Evolutionary conservation across 2,888 invertebrate species (phyloP).

Genomic region (Melieria omissa): DNA sequence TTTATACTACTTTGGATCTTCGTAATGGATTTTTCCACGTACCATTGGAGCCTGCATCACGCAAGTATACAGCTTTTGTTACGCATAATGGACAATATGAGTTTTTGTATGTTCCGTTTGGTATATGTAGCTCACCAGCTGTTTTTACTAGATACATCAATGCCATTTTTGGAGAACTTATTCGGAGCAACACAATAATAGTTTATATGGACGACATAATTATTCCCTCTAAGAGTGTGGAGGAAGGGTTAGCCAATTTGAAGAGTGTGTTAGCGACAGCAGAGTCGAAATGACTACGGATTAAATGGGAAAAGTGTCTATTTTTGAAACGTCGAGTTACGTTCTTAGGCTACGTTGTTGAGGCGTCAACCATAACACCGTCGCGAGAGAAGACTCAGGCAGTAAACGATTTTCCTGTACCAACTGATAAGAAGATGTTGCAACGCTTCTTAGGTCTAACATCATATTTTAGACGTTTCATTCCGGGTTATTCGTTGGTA

Average conservation of each 20-base stretch:
- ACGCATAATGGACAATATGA: too few relatives aligned
- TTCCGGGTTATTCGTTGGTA: conserved; percentile 4
- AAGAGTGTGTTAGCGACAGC: conserved; percentile 21
- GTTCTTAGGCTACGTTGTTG: conserved; percentile 42
- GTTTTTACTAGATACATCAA: too few relatives aligned
- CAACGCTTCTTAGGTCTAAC: conserved; percentile 11
- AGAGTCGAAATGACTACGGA: too few relatives aligned
- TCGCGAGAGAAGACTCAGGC: conserved; percentile 30
- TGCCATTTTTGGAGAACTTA: too few relatives aligned
- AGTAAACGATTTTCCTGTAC: conserved; percentile 20
- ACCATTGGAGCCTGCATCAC: conserved; percentile 31
- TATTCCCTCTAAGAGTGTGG: conserved; percentile 32
- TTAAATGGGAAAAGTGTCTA: conserved; percentile 23
- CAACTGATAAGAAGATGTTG: conserved; percentile 2
- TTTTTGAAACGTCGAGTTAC: conserved; percentile 32
- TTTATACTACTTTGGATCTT: conserved; percentile 33
- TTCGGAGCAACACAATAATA: too few relatives aligned
- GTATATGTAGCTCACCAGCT: too few relatives aligned
- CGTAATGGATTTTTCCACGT: conserved; percentile 37
- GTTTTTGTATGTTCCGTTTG: too few relatives aligned
- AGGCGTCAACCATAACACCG: conserved; percentile 35
- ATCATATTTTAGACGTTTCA: conserved; percentile 14
- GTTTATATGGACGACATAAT: conserved; percentile 36
- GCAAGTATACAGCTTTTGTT: conserved; percentile 39
- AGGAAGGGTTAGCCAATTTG: conserved; percentile 22